These are phyloP conservation scores for Helleia helle DNA, from an alignment of 2,888 invertebrate genomes.

Conservation along the genomic window DNA sequence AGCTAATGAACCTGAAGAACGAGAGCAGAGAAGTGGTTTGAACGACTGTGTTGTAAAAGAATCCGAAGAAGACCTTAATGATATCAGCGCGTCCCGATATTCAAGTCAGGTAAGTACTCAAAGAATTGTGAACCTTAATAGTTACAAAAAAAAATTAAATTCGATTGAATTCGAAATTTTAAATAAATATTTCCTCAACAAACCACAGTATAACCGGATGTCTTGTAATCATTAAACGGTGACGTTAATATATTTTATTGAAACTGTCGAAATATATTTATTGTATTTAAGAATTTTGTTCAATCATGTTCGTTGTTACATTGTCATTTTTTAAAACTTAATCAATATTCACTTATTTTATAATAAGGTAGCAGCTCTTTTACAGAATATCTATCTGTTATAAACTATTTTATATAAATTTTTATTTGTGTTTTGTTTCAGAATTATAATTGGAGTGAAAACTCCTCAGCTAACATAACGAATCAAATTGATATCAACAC, in stretches of 20 bases:
- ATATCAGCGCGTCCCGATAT: conserved; percentile 49
- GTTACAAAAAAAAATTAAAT: neutral
- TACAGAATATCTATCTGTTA: too few relatives aligned
- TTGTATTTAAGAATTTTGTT: neutral
- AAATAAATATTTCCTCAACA: neutral
- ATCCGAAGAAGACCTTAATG: conserved; percentile 39
- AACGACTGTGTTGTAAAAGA: conserved; percentile 39
- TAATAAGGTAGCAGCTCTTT: too few relatives aligned
- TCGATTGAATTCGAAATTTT: neutral
- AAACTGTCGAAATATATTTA: conserved; percentile 2
- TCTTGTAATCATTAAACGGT: neutral
- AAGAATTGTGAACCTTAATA: conserved; percentile 30
- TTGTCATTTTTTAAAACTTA: neutral
- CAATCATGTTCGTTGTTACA: neutral
- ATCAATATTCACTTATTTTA: too few relatives aligned
- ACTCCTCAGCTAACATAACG: conserved; percentile 24
- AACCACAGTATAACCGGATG: neutral
- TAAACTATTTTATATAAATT: neutral
- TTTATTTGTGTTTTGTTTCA: conserved; percentile 30
- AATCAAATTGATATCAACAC: conserved; percentile 31
- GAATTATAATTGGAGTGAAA: conserved; percentile 45
- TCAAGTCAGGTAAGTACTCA: conserved; percentile 44
- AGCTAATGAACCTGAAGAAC: conserved; percentile 42
- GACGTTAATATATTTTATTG: too few relatives aligned
- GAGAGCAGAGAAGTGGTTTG: conserved; percentile 42